Base-by-base conservation (phyloP, 2,797 vertebrate genomes). In the Merluccius polli region DNA sequence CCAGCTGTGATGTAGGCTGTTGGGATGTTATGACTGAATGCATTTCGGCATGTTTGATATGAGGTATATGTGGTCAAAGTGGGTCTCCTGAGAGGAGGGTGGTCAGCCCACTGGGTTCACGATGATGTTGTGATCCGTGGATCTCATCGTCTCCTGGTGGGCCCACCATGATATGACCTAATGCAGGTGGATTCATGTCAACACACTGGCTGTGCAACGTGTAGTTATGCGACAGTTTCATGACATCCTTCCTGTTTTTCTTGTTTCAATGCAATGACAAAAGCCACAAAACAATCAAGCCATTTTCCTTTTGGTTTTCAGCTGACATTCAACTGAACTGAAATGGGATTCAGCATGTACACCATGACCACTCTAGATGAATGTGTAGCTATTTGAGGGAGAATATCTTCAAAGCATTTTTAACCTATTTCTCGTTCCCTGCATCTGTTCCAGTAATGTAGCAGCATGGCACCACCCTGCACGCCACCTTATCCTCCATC, bases 361-460 rank as follows among this genome's bases (percentile, higher is more conserved):
- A 59, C 10, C 21, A 24, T 7, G 52, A 59, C 52, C 21, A n/a
- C 52, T 59, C 21, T 24, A 15, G n/a, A 10, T n/a, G 21, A n/a
- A 59, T 65, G 59, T 65, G 59, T 27, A 24, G 10, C 12, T 65
- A n/a, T 65, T 11, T 27, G 15, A 27, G 24, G n/a, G n/a, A 65
- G 59, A 59, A 59, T 7, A 24, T 59, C 21, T 24, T 9, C 15
- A 1, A 15, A 48, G 44, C 44, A 21, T 48, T n/a, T 24, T 59
- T 16, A 59, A 59, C 21, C 21, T 7, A n/a, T 24, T 1, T 31
- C 29, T 78, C 2, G 2, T 71, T 2, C 24, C 65, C 73, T 11
- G 84, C 18, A 3, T 75, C n/a, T 73, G 71, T 81, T 78, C 21
- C 73, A 92, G 86, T n/a, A n/a, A 82, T 87, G 73, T 81, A 87